phyloP scores from a whole-genome alignment of 1,140 invertebrate species.

The Lepidurus packardi region DNA sequence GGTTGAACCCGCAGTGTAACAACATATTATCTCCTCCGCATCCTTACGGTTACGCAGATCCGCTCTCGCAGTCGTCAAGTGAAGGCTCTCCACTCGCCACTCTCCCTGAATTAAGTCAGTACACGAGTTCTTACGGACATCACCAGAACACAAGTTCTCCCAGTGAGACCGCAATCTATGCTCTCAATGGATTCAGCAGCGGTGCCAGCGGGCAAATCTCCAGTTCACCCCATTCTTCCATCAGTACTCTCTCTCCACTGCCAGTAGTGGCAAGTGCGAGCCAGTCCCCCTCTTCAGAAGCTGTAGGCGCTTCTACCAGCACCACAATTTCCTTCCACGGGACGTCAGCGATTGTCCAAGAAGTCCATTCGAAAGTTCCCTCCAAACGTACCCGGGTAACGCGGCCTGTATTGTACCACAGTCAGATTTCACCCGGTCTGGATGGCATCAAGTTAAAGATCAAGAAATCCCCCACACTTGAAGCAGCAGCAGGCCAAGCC shows the following conservation, averaged over 20 bases:
- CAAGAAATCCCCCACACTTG: conserved; percentile 49
- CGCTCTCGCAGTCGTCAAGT: neutral
- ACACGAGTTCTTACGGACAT: conserved; percentile 2
- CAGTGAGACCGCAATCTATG: neutral
- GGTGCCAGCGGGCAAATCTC: neutral
- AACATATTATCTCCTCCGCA: neutral
- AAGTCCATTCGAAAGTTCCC: conserved; percentile 22
- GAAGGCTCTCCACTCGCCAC: neutral
- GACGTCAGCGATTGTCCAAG: neutral
- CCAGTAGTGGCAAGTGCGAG: neutral
- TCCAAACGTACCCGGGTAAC: conserved; percentile 17
- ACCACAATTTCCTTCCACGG: neutral
- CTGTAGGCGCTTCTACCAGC: neutral
- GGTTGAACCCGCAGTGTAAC: neutral
- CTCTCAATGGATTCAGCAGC: neutral
- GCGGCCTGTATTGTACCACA: conserved; percentile 47
- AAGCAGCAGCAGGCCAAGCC: conserved; percentile 3
- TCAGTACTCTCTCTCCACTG: neutral
- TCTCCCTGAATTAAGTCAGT: neutral
- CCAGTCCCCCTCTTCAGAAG: neutral
- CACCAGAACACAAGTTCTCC: neutral
- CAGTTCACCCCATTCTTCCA: neutral
- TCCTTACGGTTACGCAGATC: neutral
- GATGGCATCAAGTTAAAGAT: conserved; percentile 59
- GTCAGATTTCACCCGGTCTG: conserved; percentile 55